Base-by-base conservation (phyloP, 2,113 vertebrate genomes). In the Agapornis roseicollis region DNA sequence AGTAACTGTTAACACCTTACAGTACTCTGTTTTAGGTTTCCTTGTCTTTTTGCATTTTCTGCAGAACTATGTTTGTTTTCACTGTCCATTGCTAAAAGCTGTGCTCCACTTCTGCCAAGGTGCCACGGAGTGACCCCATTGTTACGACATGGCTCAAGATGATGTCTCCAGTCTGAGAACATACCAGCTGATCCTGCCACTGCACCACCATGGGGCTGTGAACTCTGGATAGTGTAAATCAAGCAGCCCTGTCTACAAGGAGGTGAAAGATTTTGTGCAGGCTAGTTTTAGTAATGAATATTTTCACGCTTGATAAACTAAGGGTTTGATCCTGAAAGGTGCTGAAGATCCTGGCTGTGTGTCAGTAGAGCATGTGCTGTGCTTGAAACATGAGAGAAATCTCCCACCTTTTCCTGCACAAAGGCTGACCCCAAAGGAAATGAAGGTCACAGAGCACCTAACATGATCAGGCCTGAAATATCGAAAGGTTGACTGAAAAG, bases 11-110 rank as follows among this genome's bases (percentile, higher is more conserved):
- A 77, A 42, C 39, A 61, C 12, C 6, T 47, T 76, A 31, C 8
- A 37, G 29, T 11, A 10, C 5, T 5, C 61, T 46, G 2, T 33
- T 58, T 58, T 37, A n/a, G 19, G 3, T 24, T 65, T 52, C 22
- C 20, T 55, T 73, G 9, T 28, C 12, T 42, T 52, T 73, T 33
- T 60, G 7, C 15, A 28, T 49, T 93, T 56, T 39, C 29, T 13
- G 3, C 20, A 78, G 61, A 85, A 66, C 37, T 44, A 4, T 1
- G 4, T 65, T 68, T 3, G 0, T 58, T 61, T 64, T 16, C 35
- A 35, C 23, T 0, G 0, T 50, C 14, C 3, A 1, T 11, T 35
- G 17, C 35, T 31, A 17, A 27, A 0, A 7, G 17, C 31, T 58
- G 19, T 28, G 29, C 10, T 77, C 42, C 49, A 29, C 47, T 33